Evolutionary conservation across 2,888 invertebrate genomes (phyloP), one percentile per base, ranked within the genome.

Genomic region (Lasioglossum morio): DNA sequence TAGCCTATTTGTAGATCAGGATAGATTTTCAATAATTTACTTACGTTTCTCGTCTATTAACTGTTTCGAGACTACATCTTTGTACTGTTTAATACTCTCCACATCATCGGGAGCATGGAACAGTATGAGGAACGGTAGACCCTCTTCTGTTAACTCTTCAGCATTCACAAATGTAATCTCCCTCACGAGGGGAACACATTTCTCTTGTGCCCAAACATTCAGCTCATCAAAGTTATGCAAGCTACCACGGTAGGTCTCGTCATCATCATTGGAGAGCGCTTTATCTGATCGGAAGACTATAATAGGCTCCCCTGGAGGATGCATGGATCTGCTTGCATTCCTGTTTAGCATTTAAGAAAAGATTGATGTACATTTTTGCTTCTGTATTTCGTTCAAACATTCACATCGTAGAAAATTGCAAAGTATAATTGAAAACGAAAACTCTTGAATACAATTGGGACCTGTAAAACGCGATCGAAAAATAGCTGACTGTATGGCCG

Each of bases 141-240:
- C 99, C 96, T 99, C 99, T 95, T 99, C 99, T 0, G 99, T 99
- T 40, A 99, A 95, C 95, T 99, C 99, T 95, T 99, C 99, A 2
- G 99, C 99, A 96, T 99, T 99, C 95, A 99, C 99, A 95, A 99
- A 99, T 0, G 99, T 99, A 85, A 99, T 99, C 95, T 99, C 99
- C 79, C 99, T 96, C 0, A 99, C 99, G 23, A 99, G 96, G 0
- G 99, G 99, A 63, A 99, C 98, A 95, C 99, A 99, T 94, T 98
- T 98, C 90, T 98, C 98, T 86, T 98, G 97, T 0, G 98, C 96
- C 99, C 99, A 99, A 84, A 97, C 96, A 92, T 97, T 97, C n/a
- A 99, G 94, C 90, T 98, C 98, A 92, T 99, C 99, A 92, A 98
- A 98, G 93, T 96, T 97, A 10, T 95, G 95, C 69, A 98, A 94